phyloP scores from a whole-genome alignment of 2,797 vertebrate genomes.

The Paguma larvata region DNA sequence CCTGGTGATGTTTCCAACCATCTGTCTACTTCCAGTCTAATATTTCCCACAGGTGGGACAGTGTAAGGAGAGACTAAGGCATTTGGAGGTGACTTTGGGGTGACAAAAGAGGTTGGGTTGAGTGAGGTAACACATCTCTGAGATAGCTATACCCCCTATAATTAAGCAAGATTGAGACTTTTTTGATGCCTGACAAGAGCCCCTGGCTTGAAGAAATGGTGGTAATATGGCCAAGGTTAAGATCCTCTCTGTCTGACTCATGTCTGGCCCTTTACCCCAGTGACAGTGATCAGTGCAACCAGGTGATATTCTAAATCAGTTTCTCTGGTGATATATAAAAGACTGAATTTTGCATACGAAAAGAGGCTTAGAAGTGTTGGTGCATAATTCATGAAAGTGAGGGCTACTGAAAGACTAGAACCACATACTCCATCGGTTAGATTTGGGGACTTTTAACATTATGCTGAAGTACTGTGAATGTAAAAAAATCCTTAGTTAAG shows the following conservation, averaged over 20 bases:
- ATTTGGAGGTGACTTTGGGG: neutral
- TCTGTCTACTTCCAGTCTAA: neutral
- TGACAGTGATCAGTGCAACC: neutral
- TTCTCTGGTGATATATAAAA: conserved; percentile 32
- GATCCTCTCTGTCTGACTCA: neutral
- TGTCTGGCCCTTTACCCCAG: conserved; percentile 8
- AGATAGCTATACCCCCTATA: neutral
- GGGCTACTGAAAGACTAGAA: conserved; percentile 29
- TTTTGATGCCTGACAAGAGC: neutral
- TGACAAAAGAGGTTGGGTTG: neutral
- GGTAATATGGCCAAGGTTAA: neutral
- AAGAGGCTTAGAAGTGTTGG: conserved; percentile 32
- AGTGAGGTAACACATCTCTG: neutral
- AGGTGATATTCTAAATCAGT: conserved; percentile 54
- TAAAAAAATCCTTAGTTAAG: conserved; percentile 11
- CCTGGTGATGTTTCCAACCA: conserved; percentile 4
- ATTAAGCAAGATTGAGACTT: conserved; percentile 5
- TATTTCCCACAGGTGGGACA: neutral
- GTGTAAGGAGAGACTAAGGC: neutral
- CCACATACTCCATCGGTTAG: neutral
- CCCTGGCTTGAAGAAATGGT: neutral
- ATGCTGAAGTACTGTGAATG: conserved; percentile 17
- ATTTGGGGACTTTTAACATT: conserved; percentile 7
- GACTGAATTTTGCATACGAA: conserved; percentile 42
- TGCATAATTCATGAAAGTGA: conserved; percentile 56